Evolutionary conservation across 2,797 vertebrate genomes (phyloP).

Genomic region (Heliangelus exortis): DNA sequence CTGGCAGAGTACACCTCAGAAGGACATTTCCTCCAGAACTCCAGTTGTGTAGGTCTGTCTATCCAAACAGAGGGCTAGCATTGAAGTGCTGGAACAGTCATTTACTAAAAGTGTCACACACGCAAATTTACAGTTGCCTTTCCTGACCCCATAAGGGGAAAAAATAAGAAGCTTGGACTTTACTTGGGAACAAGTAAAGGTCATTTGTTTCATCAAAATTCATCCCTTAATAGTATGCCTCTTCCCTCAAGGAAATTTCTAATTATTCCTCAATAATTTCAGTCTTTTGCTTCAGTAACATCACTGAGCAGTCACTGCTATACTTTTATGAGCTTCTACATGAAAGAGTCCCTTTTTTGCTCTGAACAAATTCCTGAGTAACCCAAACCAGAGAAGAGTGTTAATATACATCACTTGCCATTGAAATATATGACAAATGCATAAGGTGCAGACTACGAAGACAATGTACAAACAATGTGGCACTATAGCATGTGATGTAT

Average conservation of each 20-base stretch:
- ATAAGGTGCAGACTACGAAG: not conserved
- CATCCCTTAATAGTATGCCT: not conserved
- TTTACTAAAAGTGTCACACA: not conserved
- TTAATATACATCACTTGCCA: not conserved
- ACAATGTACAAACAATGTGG: rapidly evolving
- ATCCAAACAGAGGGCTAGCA: not conserved
- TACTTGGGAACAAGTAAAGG: conserved; percentile 34
- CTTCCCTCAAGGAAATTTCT: conserved; percentile 12
- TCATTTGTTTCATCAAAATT: conserved; percentile 33
- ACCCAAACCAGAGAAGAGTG: not conserved
- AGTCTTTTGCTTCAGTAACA: not conserved
- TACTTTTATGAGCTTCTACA: not conserved
- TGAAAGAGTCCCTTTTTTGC: not conserved
- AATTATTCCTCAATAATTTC: conserved; percentile 9
- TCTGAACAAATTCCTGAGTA: conserved; percentile 11
- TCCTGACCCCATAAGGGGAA: not conserved
- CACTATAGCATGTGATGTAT: not conserved
- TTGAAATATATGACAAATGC: not conserved
- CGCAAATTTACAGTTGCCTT: not conserved
- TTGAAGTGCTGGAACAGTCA: not conserved
- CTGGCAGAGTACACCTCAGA: not conserved
- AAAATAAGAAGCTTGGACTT: not conserved
- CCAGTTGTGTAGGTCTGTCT: not conserved
- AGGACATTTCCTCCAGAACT: not conserved
- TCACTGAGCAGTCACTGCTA: not conserved